Evolutionary conservation across 2,797 vertebrate genomes (phyloP), one percentile per base, ranked within the genome.

Genomic region (Octomys mimax): DNA sequence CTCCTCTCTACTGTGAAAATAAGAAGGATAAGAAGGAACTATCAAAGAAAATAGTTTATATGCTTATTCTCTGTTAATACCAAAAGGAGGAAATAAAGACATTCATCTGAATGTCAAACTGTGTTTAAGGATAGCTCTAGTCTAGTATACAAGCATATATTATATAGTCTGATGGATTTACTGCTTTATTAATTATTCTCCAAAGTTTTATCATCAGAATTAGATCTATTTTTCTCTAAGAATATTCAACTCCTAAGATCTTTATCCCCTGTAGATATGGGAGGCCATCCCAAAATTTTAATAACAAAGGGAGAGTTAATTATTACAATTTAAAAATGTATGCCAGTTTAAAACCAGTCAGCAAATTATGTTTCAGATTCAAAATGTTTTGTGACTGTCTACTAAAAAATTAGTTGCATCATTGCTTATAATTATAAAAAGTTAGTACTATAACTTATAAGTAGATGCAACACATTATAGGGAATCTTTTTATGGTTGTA

Each of bases 311-410:
- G 39, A 49, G 49, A 11, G 1, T 61, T 78, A n/a, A 33, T 61
- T 62, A 78, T 71, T 71, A 5, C n/a, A 83, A 2, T 26, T 88
- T 91, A 61, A 94, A 57, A 64, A 57, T 89, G 87, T 89, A 61
- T 83, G 22, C 5, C 39, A 90, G 87, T 87, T 39, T 87, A 70
- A 87, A 57, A 79, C 54, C 22, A 52, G 28, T 54, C 78, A 73
- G 31, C 28, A 95, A 96, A 46, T 93, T 83, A 33, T 92, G 13
- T 61, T 89, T n/a, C 85, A 71, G 9, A 88, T 96, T 77, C 70
- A 22, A 8, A 75, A 24, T 93, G 31, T 75, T 89, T 87, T 84
- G 62, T 61, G 81, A 57, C 66, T 89, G 73, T 89, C 36, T 71
- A 64, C 33, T 89, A 82, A 78, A 91, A 79, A 85, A 59, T 54